phyloP scores from a whole-genome alignment of 2,113 vertebrate species.

The Eretmodus cyanostictus region DNA sequence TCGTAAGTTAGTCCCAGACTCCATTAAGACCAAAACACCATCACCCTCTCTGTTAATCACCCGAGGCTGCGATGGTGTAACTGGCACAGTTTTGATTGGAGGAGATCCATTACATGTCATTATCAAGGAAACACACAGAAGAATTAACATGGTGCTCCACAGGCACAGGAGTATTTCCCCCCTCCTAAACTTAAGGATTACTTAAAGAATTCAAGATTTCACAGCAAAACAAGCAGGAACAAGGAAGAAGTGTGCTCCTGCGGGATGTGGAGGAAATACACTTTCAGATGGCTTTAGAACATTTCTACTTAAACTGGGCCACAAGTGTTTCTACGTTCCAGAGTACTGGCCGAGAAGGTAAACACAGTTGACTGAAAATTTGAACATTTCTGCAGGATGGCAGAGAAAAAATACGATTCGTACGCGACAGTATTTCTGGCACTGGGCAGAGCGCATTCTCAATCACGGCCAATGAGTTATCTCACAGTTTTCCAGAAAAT shows the following conservation, averaged over 20 bases:
- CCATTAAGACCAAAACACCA: neutral
- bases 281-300: neutral
- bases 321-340: neutral
- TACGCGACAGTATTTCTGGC: neutral
- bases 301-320: neutral
- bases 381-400: neutral
- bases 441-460: neutral
- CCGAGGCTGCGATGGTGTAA: neutral
- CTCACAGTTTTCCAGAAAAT: neutral
- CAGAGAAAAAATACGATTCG: neutral
- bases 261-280: neutral
- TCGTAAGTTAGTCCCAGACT: neutral
- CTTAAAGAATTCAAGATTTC: neutral
- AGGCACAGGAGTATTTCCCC: neutral
- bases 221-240: neutral
- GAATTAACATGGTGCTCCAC: neutral
- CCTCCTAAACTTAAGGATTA: neutral
- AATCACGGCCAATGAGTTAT: neutral
- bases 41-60: neutral
- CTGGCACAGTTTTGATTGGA: slow-evolving; percentile 19
- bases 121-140: neutral
- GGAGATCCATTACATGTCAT: slow-evolving; percentile 8
- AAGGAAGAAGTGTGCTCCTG: neutral
- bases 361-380: neutral
- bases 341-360: neutral